These are phyloP conservation scores for Clusia tigrina DNA, from an alignment of 2,888 invertebrate genomes.

Conservation along the genomic window DNA sequence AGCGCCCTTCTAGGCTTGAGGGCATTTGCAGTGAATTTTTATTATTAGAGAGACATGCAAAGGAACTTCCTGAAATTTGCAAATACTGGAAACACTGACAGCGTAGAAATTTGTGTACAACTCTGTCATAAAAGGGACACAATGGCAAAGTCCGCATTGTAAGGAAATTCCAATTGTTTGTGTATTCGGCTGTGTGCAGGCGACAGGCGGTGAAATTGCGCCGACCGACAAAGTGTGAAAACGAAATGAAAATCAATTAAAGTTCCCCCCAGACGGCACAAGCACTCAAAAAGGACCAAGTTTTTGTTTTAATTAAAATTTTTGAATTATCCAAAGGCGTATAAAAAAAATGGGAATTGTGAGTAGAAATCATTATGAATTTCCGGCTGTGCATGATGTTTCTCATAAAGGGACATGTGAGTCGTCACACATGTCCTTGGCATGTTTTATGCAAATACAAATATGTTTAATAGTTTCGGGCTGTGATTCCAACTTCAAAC, in stretches of 20 bases:
- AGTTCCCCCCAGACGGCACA: background rate
- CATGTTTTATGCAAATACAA: slow-evolving; percentile 46
- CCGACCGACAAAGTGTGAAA: background rate
- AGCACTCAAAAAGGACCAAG: background rate
- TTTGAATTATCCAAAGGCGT: background rate
- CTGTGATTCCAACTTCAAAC: background rate
- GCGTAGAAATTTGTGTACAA: no score
- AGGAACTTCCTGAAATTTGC: background rate
- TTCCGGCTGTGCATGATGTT: background rate
- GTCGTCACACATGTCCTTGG: slow-evolving; percentile 36
- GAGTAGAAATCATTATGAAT: no score
- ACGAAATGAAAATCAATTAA: slow-evolving; percentile 8
- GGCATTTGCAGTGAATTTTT: no score
- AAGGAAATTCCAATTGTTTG: no score
- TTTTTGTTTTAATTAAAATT: slow-evolving; percentile 5
- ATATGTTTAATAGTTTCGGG: slow-evolving; percentile 44
- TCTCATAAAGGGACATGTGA: background rate
- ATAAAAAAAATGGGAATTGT: background rate
- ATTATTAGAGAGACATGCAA: no score
- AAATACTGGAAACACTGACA: background rate
- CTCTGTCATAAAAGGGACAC: background rate
- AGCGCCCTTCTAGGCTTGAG: no score
- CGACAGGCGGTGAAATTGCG: no score
- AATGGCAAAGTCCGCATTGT: background rate
- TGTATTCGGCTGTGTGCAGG: no score